Evolutionary conservation across 2,888 invertebrate genomes (phyloP), one percentile per base, ranked within the genome.

Genomic region (Lottia gigantea): DNA sequence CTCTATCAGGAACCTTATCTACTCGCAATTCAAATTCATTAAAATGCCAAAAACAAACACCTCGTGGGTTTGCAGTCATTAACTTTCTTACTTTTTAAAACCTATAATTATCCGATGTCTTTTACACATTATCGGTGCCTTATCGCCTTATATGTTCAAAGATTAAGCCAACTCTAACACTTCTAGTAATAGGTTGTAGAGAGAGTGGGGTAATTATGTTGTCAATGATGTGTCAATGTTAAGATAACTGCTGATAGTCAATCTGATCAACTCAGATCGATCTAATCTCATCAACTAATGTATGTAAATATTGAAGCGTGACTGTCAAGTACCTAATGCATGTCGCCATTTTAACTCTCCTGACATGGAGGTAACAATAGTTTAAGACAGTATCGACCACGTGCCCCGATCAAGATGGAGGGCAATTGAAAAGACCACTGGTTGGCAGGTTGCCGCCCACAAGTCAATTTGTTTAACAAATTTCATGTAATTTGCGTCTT

Each of bases 241-340:
- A 55, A 55, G 55, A 55, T 55, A 23, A 55, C 19, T 55, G 19
- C 23, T 23, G 23, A 55, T 19, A 55, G 40, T 40, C 40, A 40
- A 40, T 40, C 40, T 23, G 55, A 55, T 55, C 55, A 55, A 23
- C 23, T 19, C 19, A 23, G 55, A 55, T 55, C 55, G 55, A 55
- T 55, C 19, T 55, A 55, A 55, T 55, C 55, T 55, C 19, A 55
- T 55, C 23, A 40, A 23, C 55, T 23, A 23, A 55, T 55, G 55
- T 55, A 55, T 55, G 55, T 55, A 55, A 55, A 55, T 55, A 55
- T 55, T 55, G 55, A 55, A 23, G 55, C 23, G 55, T 55, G 55
- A 55, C 55, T 23, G 55, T 23, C 55, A 23, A 23, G 55, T 55
- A 55, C 55, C 19, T 23, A 55, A 23, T 55, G 55, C 19, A 23